Conservation (phyloP, 2,888 invertebrate species). For the Molorchus minor region DNA sequence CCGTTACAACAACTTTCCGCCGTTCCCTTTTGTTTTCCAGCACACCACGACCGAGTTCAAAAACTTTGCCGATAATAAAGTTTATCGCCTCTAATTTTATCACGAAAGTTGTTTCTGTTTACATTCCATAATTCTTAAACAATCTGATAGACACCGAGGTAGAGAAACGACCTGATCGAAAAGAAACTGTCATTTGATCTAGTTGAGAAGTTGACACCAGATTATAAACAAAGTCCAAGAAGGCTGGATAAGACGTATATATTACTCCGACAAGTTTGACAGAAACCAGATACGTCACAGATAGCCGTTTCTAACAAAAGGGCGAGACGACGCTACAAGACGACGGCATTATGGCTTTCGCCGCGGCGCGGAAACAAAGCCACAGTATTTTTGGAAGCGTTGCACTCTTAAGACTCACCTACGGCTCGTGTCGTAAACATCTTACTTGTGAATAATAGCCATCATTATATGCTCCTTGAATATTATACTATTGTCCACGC, state of each 20-base stretch:
- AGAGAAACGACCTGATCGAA: conserved; percentile 4
- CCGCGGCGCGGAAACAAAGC: conserved; percentile 16
- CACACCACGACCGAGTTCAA: conserved; percentile 5
- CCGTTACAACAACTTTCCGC: not conserved
- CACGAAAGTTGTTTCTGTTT: conserved; percentile 21
- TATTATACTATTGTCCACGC: no score
- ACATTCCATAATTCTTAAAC: conserved; percentile 28
- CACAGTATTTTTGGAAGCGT: conserved; percentile 15
- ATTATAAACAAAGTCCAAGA: conserved; percentile 23
- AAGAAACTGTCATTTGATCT: conserved; percentile 14
- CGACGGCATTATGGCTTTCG: no score
- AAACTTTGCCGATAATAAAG: conserved; percentile 19
- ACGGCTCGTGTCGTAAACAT: no score
- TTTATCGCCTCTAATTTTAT: conserved; percentile 19
- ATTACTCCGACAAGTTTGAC: conserved; percentile 26
- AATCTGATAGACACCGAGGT: conserved; percentile 17
- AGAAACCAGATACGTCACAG: conserved; percentile 24
- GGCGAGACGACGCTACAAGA: conserved; percentile 11
- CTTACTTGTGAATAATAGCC: no score
- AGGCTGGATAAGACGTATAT: conserved; percentile 21
- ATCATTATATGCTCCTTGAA: no score
- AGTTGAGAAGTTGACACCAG: conserved; percentile 20
- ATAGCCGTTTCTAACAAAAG: conserved; percentile 4
- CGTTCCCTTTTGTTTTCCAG: not conserved
- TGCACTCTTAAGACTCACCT: conserved; percentile 8